phyloP scores from a whole-genome alignment of 2,888 invertebrate genomes.

The Bimastos eiseni region DNA sequence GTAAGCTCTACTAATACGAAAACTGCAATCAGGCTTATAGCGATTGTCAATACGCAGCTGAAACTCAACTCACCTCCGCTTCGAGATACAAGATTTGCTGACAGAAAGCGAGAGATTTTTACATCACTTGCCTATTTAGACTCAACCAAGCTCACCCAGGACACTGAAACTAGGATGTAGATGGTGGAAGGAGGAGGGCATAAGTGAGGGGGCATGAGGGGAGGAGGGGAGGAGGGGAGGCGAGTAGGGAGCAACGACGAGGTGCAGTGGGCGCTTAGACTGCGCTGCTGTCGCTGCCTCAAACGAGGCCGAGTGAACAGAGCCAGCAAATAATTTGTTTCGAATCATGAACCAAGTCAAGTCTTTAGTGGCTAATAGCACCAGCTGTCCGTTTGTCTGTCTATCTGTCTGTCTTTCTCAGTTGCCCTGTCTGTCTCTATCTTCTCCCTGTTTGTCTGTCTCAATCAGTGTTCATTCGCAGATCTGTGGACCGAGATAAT shows the following conservation, averaged over 20 bases:
- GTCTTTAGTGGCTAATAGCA: neutral
- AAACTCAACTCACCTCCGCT: slow-evolving; percentile 13
- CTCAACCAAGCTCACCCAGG: neutral
- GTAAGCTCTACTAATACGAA: neutral
- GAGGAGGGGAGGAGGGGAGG: neutral
- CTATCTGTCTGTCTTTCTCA: neutral
- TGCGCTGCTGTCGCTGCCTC: neutral
- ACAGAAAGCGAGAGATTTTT: neutral
- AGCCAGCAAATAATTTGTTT: neutral
- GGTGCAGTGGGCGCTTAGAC: neutral
- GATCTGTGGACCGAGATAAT: neutral
- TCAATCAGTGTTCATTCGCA: neutral
- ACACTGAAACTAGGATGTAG: neutral
- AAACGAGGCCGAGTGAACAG: neutral
- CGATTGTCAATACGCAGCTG: neutral
- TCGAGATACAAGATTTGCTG: neutral
- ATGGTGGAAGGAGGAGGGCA: too few relatives aligned
- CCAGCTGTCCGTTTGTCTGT: neutral
- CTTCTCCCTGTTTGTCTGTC: neutral
- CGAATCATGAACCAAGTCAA: neutral
- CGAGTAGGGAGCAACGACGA: neutral
- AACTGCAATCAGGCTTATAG: neutral
- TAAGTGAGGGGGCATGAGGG: too few relatives aligned
- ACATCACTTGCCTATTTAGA: neutral
- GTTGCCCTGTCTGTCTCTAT: neutral